These are phyloP conservation scores for Drosophila persimilis DNA, from an alignment of 1,140 invertebrate species.

Conservation along the genomic window DNA sequence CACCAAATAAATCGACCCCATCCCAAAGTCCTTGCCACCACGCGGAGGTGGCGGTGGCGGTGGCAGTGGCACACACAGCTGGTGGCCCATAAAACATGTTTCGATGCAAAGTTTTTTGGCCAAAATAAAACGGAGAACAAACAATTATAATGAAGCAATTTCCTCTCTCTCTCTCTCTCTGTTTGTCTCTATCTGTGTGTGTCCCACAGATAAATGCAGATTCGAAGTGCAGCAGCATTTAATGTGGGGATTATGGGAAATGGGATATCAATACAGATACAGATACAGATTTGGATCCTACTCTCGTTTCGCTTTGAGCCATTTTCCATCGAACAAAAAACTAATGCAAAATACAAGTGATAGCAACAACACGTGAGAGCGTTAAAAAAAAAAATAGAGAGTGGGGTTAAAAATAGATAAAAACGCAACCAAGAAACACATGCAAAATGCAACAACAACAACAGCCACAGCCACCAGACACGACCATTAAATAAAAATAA, in stretches of 20 bases:
- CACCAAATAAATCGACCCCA: constrained; percentile 53
- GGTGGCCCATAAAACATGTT: constrained; percentile 6
- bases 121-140: constrained; percentile 22
- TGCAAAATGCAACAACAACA: constrained; percentile 52
- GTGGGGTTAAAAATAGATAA: constrained; percentile 43
- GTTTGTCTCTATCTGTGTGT: constrained; percentile 6
- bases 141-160: constrained; percentile 37
- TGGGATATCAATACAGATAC: constrained; percentile 12
- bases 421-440: constrained; percentile 52
- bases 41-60: too few species aligned
- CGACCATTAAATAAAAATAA: constrained; percentile 78
- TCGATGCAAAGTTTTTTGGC: constrained; percentile 14
- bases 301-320: not conserved
- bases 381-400: constrained; percentile 9
- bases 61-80: too few species aligned
- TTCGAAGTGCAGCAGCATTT: too few species aligned
- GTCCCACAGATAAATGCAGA: constrained; percentile 1
- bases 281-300: not conserved
- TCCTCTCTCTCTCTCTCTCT: not conserved
- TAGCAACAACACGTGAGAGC: constrained; percentile 15
- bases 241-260: too few species aligned
- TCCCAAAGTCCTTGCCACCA: not conserved
- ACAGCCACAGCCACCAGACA: constrained; percentile 19
- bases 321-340: constrained; percentile 14
- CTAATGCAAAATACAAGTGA: constrained; percentile 33